phyloP scores from a whole-genome alignment of 2,888 invertebrate species.

The Aleiodes leptofemur region DNA sequence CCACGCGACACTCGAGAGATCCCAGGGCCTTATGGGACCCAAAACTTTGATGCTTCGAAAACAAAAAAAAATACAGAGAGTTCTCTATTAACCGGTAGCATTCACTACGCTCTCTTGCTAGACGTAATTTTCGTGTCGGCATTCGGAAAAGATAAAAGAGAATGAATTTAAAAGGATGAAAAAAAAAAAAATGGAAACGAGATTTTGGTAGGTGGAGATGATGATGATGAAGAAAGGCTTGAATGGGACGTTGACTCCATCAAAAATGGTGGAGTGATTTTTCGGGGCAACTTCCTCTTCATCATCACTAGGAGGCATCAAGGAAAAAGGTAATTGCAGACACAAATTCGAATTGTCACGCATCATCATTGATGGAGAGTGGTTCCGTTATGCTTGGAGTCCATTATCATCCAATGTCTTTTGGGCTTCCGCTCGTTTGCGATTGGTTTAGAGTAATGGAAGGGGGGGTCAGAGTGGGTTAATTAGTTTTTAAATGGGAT shows the following conservation, averaged over 20 bases:
- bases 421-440: not conserved
- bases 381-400: conserved; percentile 47
- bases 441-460: not conserved
- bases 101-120: conserved; percentile 49
- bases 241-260: conserved; percentile 59
- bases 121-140: conserved; percentile 51
- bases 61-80: conserved; percentile 46
- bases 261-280: conserved; percentile 53
- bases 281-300: conserved; percentile 51
- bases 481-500: not conserved
- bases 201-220: conserved; percentile 21
- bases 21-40: conserved; percentile 50
- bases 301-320: conserved; percentile 36
- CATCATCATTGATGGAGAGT: conserved; percentile 60
- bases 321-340: conserved; percentile 61
- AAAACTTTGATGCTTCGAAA: conserved; percentile 23
- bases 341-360: conserved; percentile 68
- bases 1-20: conserved; percentile 60
- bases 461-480: not conserved
- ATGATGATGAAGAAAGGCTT: conserved; percentile 40
- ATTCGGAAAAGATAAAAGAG: conserved; percentile 37
- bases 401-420: conserved; percentile 42
- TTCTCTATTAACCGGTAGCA: conserved; percentile 54
- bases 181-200: conserved; percentile 45
- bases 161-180: conserved; percentile 4